Evolutionary conservation across 2,888 invertebrate species (phyloP).

Genomic region (Drosophila prolongata): DNA sequence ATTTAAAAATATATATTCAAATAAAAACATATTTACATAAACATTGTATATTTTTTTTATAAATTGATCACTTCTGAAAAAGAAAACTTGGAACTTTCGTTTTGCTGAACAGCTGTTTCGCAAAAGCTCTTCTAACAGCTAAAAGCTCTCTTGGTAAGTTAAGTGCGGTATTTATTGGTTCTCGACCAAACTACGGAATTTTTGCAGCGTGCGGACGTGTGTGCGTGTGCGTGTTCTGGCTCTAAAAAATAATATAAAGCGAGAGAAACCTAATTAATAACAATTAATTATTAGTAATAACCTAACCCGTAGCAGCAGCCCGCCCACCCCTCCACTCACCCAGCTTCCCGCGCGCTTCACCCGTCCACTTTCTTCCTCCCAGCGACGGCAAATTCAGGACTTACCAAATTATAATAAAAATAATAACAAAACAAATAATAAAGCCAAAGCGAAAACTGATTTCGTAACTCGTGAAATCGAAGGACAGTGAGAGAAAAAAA

Average conservation of each 20-base stretch:
- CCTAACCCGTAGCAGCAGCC: neutral
- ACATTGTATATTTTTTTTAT: too few relatives aligned
- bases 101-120: too few relatives aligned
- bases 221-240: neutral
- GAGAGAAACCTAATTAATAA: slow-evolving; percentile 1
- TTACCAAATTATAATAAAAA: slow-evolving; percentile 15
- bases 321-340: neutral
- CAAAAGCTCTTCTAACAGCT: too few relatives aligned
- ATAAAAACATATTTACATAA: too few relatives aligned
- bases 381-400: neutral
- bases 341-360: neutral
- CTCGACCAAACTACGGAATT: too few relatives aligned
- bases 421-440: slow-evolving; percentile 14
- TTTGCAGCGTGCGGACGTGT: slow-evolving; percentile 1
- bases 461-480: slow-evolving; percentile 24
- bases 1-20: too few relatives aligned
- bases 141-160: too few relatives aligned
- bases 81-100: too few relatives aligned
- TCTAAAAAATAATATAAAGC: neutral
- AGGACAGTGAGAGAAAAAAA: slow-evolving; percentile 17
- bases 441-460: slow-evolving; percentile 12
- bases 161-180: too few relatives aligned
- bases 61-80: too few relatives aligned
- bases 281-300: neutral
- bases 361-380: neutral